Conservation (phyloP, 2,888 invertebrate species). For the Neuroscelio doddi region DNA sequence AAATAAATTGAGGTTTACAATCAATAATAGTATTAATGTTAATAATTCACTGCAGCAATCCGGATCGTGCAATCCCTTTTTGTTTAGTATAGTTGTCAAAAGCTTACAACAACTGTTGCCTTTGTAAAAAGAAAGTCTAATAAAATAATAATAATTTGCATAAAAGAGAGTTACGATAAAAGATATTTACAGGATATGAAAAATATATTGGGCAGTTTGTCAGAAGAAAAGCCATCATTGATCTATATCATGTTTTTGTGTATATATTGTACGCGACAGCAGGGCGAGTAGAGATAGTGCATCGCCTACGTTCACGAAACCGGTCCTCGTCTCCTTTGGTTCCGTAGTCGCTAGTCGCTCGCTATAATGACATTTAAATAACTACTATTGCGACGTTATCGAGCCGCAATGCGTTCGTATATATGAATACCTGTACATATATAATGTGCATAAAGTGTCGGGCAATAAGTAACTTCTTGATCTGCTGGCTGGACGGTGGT, state of each 20-base stretch:
- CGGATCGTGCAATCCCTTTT: too few relatives aligned
- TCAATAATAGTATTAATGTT: too few relatives aligned
- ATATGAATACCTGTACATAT: slow-evolving; percentile 13
- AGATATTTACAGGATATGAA: too few relatives aligned
- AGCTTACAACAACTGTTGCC: too few relatives aligned
- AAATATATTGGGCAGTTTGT: too few relatives aligned
- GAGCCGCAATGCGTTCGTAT: slow-evolving; percentile 37
- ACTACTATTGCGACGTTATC: slow-evolving; percentile 60
- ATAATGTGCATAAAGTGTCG: slow-evolving; percentile 15
- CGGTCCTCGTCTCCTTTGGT: slow-evolving; percentile 36
- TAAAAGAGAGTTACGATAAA: too few relatives aligned
- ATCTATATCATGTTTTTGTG: neutral
- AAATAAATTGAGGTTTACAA: too few relatives aligned
- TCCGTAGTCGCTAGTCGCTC: slow-evolving; percentile 37
- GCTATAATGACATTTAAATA: slow-evolving; percentile 65
- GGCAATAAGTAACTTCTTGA: slow-evolving; percentile 30
- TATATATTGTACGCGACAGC: too few relatives aligned
- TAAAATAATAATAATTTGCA: too few relatives aligned
- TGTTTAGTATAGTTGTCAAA: too few relatives aligned
- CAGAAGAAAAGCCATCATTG: neutral
- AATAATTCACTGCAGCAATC: too few relatives aligned
- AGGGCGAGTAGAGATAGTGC: neutral
- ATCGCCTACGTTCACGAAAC: slow-evolving; percentile 42
- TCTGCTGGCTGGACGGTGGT: slow-evolving; percentile 34
- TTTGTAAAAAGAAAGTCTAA: too few relatives aligned